A percentile compares a stretch with the other conserved stretches of the same genome.
Conservation (phyloP, 2,888 invertebrate genomes). For the Luperina testacea region DNA sequence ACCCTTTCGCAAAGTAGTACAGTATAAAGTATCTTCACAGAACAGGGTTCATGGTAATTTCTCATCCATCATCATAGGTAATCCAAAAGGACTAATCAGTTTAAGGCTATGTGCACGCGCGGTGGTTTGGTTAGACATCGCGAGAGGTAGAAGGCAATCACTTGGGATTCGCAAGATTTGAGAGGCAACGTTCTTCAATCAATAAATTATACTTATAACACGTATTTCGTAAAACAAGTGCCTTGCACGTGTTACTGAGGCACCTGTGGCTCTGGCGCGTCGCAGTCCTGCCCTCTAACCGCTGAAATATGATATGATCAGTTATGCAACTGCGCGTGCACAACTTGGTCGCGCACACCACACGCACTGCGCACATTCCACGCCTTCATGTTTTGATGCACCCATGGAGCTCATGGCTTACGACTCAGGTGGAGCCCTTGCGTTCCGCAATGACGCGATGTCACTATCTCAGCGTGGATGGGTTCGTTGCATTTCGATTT, state of each 20-base stretch:
- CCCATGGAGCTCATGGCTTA: not conserved
- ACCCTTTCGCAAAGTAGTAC: not conserved
- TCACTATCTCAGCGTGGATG: not conserved
- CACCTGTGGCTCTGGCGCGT: constrained; percentile 33
- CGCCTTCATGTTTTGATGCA: not conserved
- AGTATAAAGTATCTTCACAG: not conserved
- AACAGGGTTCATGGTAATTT: not conserved
- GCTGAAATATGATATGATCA: constrained; percentile 59
- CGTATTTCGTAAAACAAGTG: constrained; percentile 3
- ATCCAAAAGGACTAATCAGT: constrained; percentile 3
- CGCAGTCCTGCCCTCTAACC: constrained; percentile 55
- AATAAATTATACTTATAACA: not conserved
- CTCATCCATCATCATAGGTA: not conserved
- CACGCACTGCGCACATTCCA: constrained; percentile 6
- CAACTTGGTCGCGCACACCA: constrained; percentile 22
- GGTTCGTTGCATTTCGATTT: not conserved
- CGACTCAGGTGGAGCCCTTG: not conserved
- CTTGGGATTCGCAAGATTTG: not conserved
- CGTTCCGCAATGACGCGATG: not conserved
- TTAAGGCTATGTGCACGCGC: not conserved
- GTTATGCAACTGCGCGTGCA: constrained; percentile 49
- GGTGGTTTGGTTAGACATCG: not conserved
- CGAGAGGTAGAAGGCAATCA: not conserved
- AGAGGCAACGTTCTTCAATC: not conserved
- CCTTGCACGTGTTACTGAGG: not conserved